Evolutionary conservation across 2,113 vertebrate species (phyloP).

Genomic region (Ctenomys sociabilis): DNA sequence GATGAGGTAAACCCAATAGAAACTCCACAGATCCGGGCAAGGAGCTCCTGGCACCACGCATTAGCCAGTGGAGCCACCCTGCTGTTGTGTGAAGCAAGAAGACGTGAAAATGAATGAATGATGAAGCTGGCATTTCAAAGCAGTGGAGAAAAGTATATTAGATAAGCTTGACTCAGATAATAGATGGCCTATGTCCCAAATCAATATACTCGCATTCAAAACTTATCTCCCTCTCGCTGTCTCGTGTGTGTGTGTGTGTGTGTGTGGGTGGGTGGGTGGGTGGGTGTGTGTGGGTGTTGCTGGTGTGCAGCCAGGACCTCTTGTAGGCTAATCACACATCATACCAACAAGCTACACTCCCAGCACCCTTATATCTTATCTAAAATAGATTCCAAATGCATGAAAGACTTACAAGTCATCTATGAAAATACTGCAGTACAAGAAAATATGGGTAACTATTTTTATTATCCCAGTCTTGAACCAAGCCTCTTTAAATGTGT

Average conservation of each 20-base stretch:
- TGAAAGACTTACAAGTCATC: constrained; percentile 20
- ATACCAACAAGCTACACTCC: not conserved
- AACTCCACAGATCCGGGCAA: not conserved
- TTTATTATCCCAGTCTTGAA: constrained; percentile 51
- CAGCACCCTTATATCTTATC: not conserved
- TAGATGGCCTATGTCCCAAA: constrained; percentile 21
- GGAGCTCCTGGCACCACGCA: not conserved
- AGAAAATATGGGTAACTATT: constrained; percentile 18
- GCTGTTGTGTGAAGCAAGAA: not conserved
- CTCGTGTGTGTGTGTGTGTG: not conserved
- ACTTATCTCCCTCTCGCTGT: not conserved
- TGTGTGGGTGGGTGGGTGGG: not conserved
- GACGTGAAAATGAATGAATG: not conserved
- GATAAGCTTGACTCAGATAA: constrained; percentile 24
- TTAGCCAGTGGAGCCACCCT: not conserved
- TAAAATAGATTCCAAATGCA: constrained; percentile 45
- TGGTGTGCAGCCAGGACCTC: not conserved
- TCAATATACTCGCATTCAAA: not conserved
- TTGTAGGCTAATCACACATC: not conserved
- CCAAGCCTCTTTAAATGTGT: constrained; percentile 42
- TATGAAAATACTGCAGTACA: constrained; percentile 28
- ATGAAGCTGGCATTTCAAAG: constrained; percentile 23
- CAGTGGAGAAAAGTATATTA: not conserved
- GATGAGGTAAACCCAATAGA: not conserved
- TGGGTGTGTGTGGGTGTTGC: not conserved